phyloP scores from a whole-genome alignment of 2,888 invertebrate genomes.

The Nebria salina region DNA sequence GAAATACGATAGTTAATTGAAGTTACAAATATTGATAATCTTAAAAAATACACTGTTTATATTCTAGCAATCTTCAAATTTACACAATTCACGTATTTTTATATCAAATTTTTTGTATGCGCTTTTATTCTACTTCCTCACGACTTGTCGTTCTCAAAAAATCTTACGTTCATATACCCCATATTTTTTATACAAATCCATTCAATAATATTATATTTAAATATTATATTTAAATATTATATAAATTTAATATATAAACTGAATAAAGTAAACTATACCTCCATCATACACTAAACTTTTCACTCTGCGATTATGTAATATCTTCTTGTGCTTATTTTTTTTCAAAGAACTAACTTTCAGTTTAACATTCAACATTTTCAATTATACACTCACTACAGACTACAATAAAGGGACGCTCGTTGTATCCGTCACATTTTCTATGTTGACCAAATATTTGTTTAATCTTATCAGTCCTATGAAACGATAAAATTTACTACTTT shows the following conservation, averaged over 20 bases:
- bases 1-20: no score
- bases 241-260: neutral
- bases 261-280: neutral
- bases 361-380: slow-evolving; percentile 36
- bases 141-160: no score
- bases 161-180: no score
- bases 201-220: neutral
- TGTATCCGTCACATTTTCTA: slow-evolving; percentile 6
- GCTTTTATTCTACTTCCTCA: no score
- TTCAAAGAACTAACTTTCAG: slow-evolving; percentile 34
- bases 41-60: no score
- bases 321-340: slow-evolving; percentile 30
- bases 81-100: no score
- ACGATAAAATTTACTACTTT: slow-evolving; percentile 4
- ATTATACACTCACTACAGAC: neutral
- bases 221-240: neutral
- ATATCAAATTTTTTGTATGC: no score
- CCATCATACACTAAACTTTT: slow-evolving; percentile 42
- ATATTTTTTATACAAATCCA: no score
- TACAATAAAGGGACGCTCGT: slow-evolving; percentile 6
- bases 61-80: no score
- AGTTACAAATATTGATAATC: no score
- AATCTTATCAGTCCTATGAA: slow-evolving; percentile 17
- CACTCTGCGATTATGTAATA: slow-evolving; percentile 21
- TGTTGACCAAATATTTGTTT: slow-evolving; percentile 27